Evolutionary conservation across 2,797 vertebrate genomes (phyloP), one percentile per base, ranked within the genome.

Genomic region (Erithacus rubecula): DNA sequence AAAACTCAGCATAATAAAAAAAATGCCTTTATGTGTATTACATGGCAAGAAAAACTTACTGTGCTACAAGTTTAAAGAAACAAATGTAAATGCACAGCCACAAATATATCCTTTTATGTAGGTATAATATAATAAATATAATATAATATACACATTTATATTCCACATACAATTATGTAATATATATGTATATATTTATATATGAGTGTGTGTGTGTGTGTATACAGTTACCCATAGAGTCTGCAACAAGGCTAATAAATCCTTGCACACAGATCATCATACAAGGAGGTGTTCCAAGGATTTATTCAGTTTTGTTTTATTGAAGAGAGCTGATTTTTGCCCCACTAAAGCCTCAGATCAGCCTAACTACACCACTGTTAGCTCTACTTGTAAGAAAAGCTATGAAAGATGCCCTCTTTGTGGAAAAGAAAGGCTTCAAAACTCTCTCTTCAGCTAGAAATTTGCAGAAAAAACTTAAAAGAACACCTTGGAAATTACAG

Each of bases 191-290:
- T 29, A 68, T 9, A 6, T 59, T 39, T 22, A 60, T 20, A 46
- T 13, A 27, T 8, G 5, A 6, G 2, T n/a, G n/a, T n/a, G n/a
- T n/a, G n/a, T n/a, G 3, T 56, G 20, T 15, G 5, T 26, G 5
- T 15, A 58, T 12, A 15, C 10, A 82, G 58, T 18, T 58, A 67
- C 17, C 46, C 5, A 34, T 4, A 21, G 11, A 69, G 17, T n/a
- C 43, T 53, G 29, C 19, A 67, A 16, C 70, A 81, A 86, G 39
- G 30, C 12, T 62, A 63, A 46, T 52, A 16, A 85, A n/a, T 49
- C 20, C 4, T 63, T 49, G 58, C 9, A 52, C 1, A 23, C 8
- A 21, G 7, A 20, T 44, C 68, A 79, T 12, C 36, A 17, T 34
- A 53, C 51, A 63, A 72, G 11, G 5, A 76, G 3, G 8, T 21